Conservation (phyloP, 2,797 vertebrate species). For the Labeo calbasu region DNA sequence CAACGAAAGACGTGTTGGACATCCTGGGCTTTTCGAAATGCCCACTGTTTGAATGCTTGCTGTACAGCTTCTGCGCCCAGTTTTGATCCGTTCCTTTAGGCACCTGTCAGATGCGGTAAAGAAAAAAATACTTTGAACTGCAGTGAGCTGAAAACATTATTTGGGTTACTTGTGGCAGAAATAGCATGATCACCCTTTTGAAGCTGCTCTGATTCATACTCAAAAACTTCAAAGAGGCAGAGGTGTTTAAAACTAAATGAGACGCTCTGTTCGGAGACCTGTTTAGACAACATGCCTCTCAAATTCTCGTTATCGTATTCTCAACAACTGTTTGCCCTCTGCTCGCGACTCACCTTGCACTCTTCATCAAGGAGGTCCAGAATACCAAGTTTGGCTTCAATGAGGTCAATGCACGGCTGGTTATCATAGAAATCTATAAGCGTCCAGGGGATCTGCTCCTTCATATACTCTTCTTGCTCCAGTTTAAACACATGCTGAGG, state of each 20-base stretch:
- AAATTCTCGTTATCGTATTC: background rate
- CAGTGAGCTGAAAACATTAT: conserved; percentile 34
- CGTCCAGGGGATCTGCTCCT: conserved; percentile 89
- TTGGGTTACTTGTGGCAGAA: conserved; percentile 53
- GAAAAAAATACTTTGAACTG: conserved; percentile 10
- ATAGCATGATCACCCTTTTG: conserved; percentile 40
- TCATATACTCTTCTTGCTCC: conserved; percentile 92
- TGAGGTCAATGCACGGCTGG: conserved; percentile 92
- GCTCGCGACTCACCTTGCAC: conserved; percentile 83
- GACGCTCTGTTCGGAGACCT: background rate
- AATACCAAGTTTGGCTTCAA: conserved; percentile 92
- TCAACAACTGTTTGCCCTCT: background rate
- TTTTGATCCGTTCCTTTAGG: conserved; percentile 95
- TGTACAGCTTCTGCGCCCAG: conserved; percentile 93
- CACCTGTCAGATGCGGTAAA: conserved; percentile 74
- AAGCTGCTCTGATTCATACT: conserved; percentile 49
- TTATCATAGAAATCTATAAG: conserved; percentile 90
- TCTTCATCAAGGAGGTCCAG: conserved; percentile 95
- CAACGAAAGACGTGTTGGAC: conserved; percentile 91
- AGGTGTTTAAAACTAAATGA: conserved; percentile 44
- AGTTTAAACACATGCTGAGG: conserved; percentile 91
- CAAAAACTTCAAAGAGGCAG: conserved; percentile 55
- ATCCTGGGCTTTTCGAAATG: conserved; percentile 97
- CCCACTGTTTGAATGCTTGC: conserved; percentile 77
- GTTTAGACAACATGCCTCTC: background rate